Evolutionary conservation across 2,888 invertebrate species (phyloP), one percentile per base, ranked within the genome.

Genomic region (Brachyptera putata): DNA sequence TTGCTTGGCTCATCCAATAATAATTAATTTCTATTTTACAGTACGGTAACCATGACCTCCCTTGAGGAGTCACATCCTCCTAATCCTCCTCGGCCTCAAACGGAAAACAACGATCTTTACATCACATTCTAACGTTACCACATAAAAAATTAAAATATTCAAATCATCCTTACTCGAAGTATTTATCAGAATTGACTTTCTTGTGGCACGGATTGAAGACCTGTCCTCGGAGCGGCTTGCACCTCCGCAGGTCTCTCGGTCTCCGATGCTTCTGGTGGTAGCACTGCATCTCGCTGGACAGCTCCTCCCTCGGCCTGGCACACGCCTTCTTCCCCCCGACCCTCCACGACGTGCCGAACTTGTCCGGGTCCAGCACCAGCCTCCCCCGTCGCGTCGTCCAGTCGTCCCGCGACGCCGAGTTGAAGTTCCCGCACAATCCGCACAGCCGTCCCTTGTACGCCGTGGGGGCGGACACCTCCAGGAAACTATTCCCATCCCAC

Each of bases 401-500:
- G 76, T 95, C 96, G 73, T 95, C 96, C 66, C 89, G 83, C 2
- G 87, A 84, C 64, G 89, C 79, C 48, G 87, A 87, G 75, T 96
- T 97, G 76, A 90, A 97, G 73, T 96, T 96, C 1, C 97, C 97
- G 71, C 97, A 97, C 16, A 97, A 77, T 13, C 97, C 97, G 71
- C 95, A 95, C 61, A 95, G 74, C 68, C 84, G 84, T 60, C 81
- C 83, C 73, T 85, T 90, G 76, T 84, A 91, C 57, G 76, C 79
- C 62, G 81, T 84, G 69, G 92, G 89, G 13, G 93, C 90, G 0
- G 82, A 80, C 0, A 88, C 81, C 77, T 97, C 95, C 62, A 95
- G 78, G 71, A 94, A 95, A 68, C 94, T 93, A 67, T 89, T 89
- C 1, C 95, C 95, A 70, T 95, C 94, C 96, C 96, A 97, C 36